A percentile compares a stretch with the other conserved stretches of the same genome.
These are phyloP conservation scores for Caenorhabditis sinica DNA, from an alignment of 2,888 invertebrate species.

Conservation along the genomic window DNA sequence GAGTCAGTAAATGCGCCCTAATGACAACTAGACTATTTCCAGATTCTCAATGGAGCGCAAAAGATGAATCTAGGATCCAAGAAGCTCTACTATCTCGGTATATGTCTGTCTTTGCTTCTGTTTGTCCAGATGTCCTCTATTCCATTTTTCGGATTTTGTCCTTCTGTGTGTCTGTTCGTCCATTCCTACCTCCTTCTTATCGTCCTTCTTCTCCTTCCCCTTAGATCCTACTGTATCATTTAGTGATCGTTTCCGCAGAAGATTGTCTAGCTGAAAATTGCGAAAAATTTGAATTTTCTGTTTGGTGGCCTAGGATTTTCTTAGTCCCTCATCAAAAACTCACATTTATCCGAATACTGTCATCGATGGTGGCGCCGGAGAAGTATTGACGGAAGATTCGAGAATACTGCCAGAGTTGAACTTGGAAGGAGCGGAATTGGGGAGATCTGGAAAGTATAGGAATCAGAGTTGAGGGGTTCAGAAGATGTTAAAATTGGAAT, in stretches of 20 bases:
- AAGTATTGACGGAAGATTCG: conserved; percentile 50
- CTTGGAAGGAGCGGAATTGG: not conserved
- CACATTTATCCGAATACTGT: conserved; percentile 39
- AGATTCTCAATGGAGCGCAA: too few relatives aligned
- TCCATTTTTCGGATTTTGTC: too few relatives aligned
- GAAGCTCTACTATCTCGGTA: too few relatives aligned
- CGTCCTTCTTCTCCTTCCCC: conserved; percentile 16
- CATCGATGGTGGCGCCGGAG: conserved; percentile 28
- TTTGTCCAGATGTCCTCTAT: too few relatives aligned
- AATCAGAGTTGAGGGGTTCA: too few relatives aligned
- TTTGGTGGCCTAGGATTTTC: not conserved
- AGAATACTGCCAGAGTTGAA: conserved; percentile 36
- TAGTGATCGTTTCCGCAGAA: not conserved
- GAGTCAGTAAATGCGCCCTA: too few relatives aligned
- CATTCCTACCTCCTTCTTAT: not conserved
- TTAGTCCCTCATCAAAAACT: not conserved
- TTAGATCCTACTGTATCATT: conserved; percentile 10
- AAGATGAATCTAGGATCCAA: too few relatives aligned
- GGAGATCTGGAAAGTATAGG: conserved; percentile 42
- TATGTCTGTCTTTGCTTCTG: too few relatives aligned
- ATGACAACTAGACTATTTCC: too few relatives aligned
- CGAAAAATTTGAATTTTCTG: not conserved
- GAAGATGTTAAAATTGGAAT: too few relatives aligned
- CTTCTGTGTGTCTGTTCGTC: too few relatives aligned
- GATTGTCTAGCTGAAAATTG: conserved; percentile 13